phyloP scores from a whole-genome alignment of 2,113 vertebrate genomes.

The Fregetta grallaria region DNA sequence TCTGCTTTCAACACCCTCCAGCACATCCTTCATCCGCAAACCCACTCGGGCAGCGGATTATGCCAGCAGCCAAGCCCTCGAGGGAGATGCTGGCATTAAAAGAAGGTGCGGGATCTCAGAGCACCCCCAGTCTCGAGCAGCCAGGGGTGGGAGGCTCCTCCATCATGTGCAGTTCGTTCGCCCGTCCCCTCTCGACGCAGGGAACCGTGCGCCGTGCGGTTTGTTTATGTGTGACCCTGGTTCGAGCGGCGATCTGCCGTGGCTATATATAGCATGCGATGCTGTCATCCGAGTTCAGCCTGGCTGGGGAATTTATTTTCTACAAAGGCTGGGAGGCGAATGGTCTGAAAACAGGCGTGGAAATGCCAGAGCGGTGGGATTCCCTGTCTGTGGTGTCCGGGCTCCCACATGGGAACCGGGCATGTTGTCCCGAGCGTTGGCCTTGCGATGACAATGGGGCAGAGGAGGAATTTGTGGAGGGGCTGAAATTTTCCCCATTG shows the following conservation, averaged over 20 bases:
- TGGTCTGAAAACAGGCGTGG: background rate
- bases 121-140: background rate
- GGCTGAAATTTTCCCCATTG: background rate
- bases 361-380: background rate
- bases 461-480: background rate
- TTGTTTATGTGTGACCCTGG: constrained; percentile 52
- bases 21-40: background rate
- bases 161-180: background rate
- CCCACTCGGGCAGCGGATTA: background rate
- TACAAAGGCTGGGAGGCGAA: constrained; percentile 32
- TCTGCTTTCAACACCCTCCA: background rate
- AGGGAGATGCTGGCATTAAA: background rate
- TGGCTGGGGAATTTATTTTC: constrained; percentile 46
- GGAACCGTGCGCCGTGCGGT: background rate
- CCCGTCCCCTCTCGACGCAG: background rate
- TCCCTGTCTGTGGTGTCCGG: background rate
- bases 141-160: background rate
- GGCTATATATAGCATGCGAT: constrained; percentile 43
- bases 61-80: background rate
- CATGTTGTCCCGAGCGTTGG: rapidly evolving
- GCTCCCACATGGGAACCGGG: background rate
- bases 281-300: constrained; percentile 59
- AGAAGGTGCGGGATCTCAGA: background rate
- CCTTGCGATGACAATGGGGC: rapidly evolving
- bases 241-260: background rate